Evolutionary conservation across 2,113 vertebrate genomes (phyloP).

Genomic region (Taxidea taxus): DNA sequence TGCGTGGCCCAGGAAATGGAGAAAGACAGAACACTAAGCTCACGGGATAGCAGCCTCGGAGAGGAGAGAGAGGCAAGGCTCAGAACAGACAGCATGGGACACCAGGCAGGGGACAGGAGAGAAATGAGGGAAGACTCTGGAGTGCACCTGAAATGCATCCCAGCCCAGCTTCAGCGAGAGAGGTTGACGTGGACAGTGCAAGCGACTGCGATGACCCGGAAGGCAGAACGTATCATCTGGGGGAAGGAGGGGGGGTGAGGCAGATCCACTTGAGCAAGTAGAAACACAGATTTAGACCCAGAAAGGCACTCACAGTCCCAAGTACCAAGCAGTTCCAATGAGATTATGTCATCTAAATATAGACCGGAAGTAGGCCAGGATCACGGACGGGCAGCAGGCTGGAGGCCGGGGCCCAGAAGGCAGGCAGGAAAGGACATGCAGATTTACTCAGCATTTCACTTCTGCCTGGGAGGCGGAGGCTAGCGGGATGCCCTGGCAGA

Average conservation of each 20-base stretch:
- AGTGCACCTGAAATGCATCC: neutral
- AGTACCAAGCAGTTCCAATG: neutral
- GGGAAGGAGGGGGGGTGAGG: neutral
- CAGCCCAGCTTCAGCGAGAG: neutral
- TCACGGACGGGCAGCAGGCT: neutral
- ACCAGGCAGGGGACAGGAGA: neutral
- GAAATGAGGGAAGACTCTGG: neutral
- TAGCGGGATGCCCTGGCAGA: too few relatives aligned
- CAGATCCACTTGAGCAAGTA: neutral
- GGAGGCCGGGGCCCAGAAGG: neutral
- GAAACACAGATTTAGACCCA: neutral
- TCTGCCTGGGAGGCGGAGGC: neutral
- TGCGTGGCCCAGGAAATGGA: rapidly evolving
- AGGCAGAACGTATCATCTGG: neutral
- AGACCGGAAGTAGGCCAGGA: neutral
- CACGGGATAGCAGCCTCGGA: neutral
- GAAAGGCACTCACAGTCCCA: neutral
- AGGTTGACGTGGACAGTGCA: neutral
- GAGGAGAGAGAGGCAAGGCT: neutral
- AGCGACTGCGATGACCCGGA: neutral
- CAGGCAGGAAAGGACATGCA: neutral
- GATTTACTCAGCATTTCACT: neutral
- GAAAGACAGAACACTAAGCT: neutral
- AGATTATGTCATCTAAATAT: neutral
- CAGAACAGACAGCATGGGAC: neutral